phyloP scores from a whole-genome alignment of 2,888 invertebrate species.

The Galeruca laticollis region DNA sequence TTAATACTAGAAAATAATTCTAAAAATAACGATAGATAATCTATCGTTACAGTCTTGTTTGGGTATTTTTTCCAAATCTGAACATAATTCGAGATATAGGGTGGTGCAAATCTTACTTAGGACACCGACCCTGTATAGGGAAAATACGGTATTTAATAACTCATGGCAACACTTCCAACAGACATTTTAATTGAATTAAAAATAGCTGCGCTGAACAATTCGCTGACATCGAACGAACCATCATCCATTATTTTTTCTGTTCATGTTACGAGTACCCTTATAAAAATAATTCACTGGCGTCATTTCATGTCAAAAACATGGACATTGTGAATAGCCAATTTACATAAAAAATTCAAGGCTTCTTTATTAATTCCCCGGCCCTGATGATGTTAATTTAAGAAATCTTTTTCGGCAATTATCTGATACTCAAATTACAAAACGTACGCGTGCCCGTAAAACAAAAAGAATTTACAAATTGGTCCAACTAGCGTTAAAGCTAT shows the following conservation, averaged over 20 bases:
- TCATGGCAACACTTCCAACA: too few relatives aligned
- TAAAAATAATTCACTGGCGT: not conserved
- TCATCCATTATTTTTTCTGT: not conserved
- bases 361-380: not conserved
- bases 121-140: too few relatives aligned
- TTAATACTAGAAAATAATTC: too few relatives aligned
- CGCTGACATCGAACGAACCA: too few relatives aligned
- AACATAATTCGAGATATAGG: too few relatives aligned
- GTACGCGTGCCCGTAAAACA: slow-evolving; percentile 11
- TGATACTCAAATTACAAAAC: slow-evolving; percentile 12
- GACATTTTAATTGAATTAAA: too few relatives aligned
- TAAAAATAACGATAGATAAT: too few relatives aligned
- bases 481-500: slow-evolving; percentile 19
- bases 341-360: not conserved
- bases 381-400: slow-evolving; percentile 14
- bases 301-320: not conserved
- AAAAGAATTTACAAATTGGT: slow-evolving; percentile 11
- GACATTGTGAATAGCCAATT: not conserved
- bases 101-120: too few relatives aligned
- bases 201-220: too few relatives aligned
- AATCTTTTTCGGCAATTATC: slow-evolving; percentile 4
- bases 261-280: not conserved
- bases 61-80: too few relatives aligned
- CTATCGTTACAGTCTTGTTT: too few relatives aligned
- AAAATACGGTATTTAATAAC: too few relatives aligned